These are phyloP conservation scores for Sebastes baramenuke DNA, from an alignment of 2,797 vertebrate species.

Conservation along the genomic window DNA sequence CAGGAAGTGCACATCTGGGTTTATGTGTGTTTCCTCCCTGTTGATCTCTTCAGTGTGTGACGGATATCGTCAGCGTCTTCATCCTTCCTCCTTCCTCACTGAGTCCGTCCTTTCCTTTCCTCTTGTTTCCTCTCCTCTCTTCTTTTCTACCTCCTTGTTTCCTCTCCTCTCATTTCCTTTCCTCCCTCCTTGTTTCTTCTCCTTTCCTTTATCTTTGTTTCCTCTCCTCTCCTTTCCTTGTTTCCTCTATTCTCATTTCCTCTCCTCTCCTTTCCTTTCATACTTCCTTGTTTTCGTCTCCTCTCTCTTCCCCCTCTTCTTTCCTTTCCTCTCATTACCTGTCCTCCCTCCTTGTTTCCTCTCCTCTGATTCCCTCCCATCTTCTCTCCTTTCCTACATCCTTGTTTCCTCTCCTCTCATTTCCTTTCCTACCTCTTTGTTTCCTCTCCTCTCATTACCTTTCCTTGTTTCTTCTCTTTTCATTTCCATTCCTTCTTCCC, in stretches of 20 bases:
- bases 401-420: neutral
- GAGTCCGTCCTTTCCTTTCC: slow-evolving; percentile 8
- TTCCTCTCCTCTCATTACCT: neutral
- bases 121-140: neutral
- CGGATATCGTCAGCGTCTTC: slow-evolving; percentile 1
- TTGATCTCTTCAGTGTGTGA: neutral
- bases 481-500: neutral
- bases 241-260: neutral
- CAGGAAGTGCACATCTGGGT: slow-evolving; percentile 22
- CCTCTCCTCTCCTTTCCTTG: neutral
- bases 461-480: neutral
- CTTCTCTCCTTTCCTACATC: neutral
- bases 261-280: neutral
- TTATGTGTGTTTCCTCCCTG: neutral
- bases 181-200: neutral
- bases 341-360: neutral
- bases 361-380: neutral
- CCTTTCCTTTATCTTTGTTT: neutral
- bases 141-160: neutral
- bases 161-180: neutral
- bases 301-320: neutral
- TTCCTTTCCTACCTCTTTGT: neutral
- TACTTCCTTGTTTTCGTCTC: neutral
- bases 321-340: neutral
- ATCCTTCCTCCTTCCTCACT: neutral